A percentile compares a stretch with the other conserved stretches of the same genome.
These are phyloP conservation scores for Gymnodraco acuticeps DNA, from an alignment of 2,797 vertebrate genomes.

Conservation along the genomic window DNA sequence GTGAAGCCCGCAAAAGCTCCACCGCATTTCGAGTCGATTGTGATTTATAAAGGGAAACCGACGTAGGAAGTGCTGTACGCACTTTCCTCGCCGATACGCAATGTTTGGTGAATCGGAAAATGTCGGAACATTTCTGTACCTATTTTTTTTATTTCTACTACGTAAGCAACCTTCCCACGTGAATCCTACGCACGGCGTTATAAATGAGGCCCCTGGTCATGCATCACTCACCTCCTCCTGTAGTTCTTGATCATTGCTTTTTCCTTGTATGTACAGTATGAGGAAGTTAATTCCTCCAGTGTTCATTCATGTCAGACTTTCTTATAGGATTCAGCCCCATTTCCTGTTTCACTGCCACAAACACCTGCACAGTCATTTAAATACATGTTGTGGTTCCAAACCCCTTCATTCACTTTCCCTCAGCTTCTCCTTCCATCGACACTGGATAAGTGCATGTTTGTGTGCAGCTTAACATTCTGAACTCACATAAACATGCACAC, in stretches of 20 bases:
- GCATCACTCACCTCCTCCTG: neutral
- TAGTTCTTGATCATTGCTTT: neutral
- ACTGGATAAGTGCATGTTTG: slow-evolving; percentile 60
- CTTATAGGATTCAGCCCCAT: slow-evolving; percentile 11
- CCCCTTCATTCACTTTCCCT: slow-evolving; percentile 70
- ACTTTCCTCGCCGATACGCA: too few relatives aligned
- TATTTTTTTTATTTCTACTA: too few relatives aligned
- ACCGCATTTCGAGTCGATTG: too few relatives aligned
- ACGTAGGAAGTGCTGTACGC: too few relatives aligned
- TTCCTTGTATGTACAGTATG: neutral
- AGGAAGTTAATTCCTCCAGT: neutral
- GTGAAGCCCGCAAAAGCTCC: too few relatives aligned
- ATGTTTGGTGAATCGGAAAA: too few relatives aligned
- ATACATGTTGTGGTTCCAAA: slow-evolving; percentile 59
- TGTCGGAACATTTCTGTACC: too few relatives aligned
- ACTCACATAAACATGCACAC: slow-evolving; percentile 4
- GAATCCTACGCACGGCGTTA: too few relatives aligned
- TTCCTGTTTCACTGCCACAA: slow-evolving; percentile 32
- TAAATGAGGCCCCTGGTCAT: too few relatives aligned
- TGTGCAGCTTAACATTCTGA: slow-evolving; percentile 44
- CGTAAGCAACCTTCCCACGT: too few relatives aligned
- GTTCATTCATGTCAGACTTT: neutral
- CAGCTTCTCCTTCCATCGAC: slow-evolving; percentile 34
- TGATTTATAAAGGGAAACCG: too few relatives aligned
- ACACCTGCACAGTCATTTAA: slow-evolving; percentile 62